These are phyloP conservation scores for Leptocoma aspasia DNA, from an alignment of 2,113 vertebrate genomes.

Conservation along the genomic window DNA sequence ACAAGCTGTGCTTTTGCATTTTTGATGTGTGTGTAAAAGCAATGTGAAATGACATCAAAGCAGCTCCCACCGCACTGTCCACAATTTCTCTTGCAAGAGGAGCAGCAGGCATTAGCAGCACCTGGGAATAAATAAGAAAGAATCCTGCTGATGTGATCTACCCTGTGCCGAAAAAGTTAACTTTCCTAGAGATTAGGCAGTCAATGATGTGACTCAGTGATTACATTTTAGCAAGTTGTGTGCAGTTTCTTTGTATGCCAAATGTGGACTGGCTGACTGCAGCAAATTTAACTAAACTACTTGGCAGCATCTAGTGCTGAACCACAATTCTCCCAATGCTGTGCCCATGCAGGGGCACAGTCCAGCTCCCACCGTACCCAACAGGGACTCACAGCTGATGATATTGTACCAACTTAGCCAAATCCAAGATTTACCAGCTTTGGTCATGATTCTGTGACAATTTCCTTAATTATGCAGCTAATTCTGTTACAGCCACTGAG, in stretches of 20 bases:
- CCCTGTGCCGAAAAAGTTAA: constrained; percentile 44
- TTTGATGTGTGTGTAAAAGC: constrained; percentile 54
- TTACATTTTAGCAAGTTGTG: constrained; percentile 67
- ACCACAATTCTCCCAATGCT: background rate
- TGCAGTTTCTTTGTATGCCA: constrained; percentile 44
- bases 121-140: constrained; percentile 46
- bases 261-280: constrained; percentile 45
- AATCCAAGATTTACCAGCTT: background rate
- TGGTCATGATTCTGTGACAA: background rate
- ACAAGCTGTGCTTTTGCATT: constrained; percentile 51
- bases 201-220: constrained; percentile 66
- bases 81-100: background rate
- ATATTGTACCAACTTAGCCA: background rate
- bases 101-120: constrained; percentile 62
- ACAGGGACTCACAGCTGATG: background rate
- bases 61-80: constrained; percentile 20
- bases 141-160: constrained; percentile 52
- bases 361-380: background rate
- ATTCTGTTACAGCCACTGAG: background rate
- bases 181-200: constrained; percentile 62
- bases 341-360: background rate
- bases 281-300: constrained; percentile 39
- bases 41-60: constrained; percentile 17
- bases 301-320: constrained; percentile 44
- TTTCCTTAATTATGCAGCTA: background rate